These are phyloP conservation scores for Drosophila tani DNA, from an alignment of 1,140 invertebrate genomes.

Conservation along the genomic window DNA sequence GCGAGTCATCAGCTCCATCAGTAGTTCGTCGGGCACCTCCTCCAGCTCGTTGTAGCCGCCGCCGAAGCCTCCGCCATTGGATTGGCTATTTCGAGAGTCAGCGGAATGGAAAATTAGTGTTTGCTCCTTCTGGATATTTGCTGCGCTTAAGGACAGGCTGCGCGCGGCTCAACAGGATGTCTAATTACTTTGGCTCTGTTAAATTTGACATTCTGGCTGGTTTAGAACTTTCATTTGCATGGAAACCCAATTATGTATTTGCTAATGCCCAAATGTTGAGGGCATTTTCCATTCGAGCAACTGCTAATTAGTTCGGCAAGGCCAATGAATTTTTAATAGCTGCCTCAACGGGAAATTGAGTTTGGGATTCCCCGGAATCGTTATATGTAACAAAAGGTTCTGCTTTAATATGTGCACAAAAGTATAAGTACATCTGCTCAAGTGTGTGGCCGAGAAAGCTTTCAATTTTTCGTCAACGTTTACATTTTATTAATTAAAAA, in stretches of 20 bases:
- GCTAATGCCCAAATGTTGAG: constrained; percentile 45
- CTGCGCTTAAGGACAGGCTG: background rate
- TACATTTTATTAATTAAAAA: constrained; percentile 76
- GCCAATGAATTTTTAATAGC: constrained; percentile 47
- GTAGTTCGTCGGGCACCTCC: constrained; percentile 85
- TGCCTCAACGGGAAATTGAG: constrained; percentile 27
- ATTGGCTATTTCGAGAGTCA: constrained; percentile 62
- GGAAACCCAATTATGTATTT: constrained; percentile 48
- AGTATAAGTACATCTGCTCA: background rate
- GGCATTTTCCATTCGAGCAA: constrained; percentile 66
- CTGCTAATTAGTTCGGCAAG: constrained; percentile 42
- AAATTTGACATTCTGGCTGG: constrained; percentile 53
- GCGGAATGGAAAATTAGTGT: constrained; percentile 70
- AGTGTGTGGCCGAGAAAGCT: constrained; percentile 16
- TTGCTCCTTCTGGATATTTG: constrained; percentile 4
- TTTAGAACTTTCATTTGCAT: constrained; percentile 64
- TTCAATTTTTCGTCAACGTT: constrained; percentile 54
- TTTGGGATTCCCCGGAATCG: constrained; percentile 5
- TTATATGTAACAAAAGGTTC: background rate
- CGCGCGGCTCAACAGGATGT: constrained; percentile 32
- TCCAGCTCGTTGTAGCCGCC: constrained; percentile 77
- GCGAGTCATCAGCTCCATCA: constrained; percentile 87
- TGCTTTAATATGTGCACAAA: constrained; percentile 1
- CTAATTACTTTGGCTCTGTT: constrained; percentile 63
- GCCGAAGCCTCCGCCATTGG: constrained; percentile 59